These are phyloP conservation scores for Drosophila dunni DNA, from an alignment of 1,140 invertebrate species.

Conservation along the genomic window DNA sequence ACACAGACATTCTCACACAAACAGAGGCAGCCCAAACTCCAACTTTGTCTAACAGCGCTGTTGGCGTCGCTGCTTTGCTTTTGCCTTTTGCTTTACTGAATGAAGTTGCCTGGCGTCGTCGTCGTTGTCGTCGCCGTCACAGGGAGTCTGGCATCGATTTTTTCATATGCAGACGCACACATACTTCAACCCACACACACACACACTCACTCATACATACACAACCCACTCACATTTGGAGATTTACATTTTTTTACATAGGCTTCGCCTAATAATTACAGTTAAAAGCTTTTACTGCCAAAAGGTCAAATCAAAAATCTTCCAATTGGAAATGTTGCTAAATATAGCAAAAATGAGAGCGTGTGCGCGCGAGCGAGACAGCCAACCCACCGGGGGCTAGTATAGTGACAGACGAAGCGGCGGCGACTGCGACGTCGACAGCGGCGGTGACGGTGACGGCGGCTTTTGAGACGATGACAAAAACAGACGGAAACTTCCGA, in stretches of 20 bases:
- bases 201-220: slow-evolving; percentile 29
- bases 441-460: slow-evolving; percentile 19
- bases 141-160: slow-evolving; percentile 82
- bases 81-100: slow-evolving; percentile 64
- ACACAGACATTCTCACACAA: slow-evolving; percentile 33
- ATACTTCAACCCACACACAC: slow-evolving; percentile 38
- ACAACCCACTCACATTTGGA: slow-evolving; percentile 15
- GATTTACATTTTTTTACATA: slow-evolving; percentile 41
- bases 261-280: slow-evolving; percentile 53
- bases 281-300: slow-evolving; percentile 59
- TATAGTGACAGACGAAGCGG: slow-evolving; percentile 61
- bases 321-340: slow-evolving; percentile 69
- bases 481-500: slow-evolving; percentile 62
- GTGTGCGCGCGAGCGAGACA: slow-evolving; percentile 40
- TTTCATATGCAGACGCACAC: slow-evolving; percentile 66
- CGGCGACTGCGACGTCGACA: slow-evolving; percentile 22
- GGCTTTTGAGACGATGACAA: slow-evolving; percentile 55
- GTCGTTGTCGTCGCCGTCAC: slow-evolving; percentile 37
- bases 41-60: slow-evolving; percentile 73
- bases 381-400: slow-evolving; percentile 37
- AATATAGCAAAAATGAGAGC: slow-evolving; percentile 57
- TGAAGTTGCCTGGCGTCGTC: slow-evolving; percentile 63
- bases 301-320: slow-evolving; percentile 69
- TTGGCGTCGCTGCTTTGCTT: slow-evolving; percentile 46
- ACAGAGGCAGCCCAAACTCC: slow-evolving; percentile 36